phyloP scores from a whole-genome alignment of 2,113 vertebrate genomes.

The Syngnathus typhle region DNA sequence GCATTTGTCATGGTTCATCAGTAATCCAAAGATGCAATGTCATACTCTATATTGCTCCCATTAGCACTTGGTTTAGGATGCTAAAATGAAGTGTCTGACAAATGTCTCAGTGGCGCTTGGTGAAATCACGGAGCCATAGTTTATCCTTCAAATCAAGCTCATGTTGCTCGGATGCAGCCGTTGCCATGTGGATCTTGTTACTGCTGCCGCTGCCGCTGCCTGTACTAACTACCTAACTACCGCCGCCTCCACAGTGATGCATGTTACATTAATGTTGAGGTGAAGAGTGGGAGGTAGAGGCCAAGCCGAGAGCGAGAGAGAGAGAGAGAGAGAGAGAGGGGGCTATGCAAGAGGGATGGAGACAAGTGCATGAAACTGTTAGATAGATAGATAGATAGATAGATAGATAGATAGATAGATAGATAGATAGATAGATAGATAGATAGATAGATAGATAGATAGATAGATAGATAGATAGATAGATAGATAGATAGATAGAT shows the following conservation, averaged over 20 bases:
- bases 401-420: slow-evolving; percentile 13
- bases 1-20: neutral
- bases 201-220: slow-evolving; percentile 1
- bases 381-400: slow-evolving; percentile 29
- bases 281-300: slow-evolving; percentile 70
- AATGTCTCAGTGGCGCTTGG: neutral
- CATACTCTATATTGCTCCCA: neutral
- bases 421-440: slow-evolving; percentile 26
- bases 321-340: slow-evolving; percentile 27
- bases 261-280: slow-evolving; percentile 63
- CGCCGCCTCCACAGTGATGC: slow-evolving; percentile 61
- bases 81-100: neutral
- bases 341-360: slow-evolving; percentile 56
- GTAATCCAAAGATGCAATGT: neutral
- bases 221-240: slow-evolving; percentile 1
- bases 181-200: neutral
- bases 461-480: slow-evolving; percentile 35
- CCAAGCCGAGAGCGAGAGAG: slow-evolving; percentile 49
- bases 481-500: neutral
- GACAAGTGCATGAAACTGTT: slow-evolving; percentile 54
- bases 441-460: slow-evolving; percentile 27
- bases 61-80: neutral
- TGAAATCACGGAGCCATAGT: neutral
- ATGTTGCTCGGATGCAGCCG: slow-evolving; percentile 3
- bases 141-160: slow-evolving; percentile 32